These are phyloP conservation scores for Todus mexicanus DNA, from an alignment of 2,797 vertebrate genomes.

Conservation along the genomic window DNA sequence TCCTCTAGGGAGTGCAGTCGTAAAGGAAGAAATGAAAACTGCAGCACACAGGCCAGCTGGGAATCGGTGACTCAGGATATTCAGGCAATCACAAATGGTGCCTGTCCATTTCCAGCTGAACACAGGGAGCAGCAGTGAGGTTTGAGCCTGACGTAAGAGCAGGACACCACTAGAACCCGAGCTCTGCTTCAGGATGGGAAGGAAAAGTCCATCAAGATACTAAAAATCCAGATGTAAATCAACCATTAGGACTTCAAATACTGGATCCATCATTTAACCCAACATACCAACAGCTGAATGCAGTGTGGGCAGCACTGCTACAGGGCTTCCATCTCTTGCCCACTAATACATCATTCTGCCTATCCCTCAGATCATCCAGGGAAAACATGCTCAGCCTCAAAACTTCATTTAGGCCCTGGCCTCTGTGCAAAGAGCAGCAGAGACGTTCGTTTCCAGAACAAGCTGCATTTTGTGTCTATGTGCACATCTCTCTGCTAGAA, in stretches of 20 bases:
- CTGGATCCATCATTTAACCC: not conserved
- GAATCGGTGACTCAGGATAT: slow-evolving; percentile 58
- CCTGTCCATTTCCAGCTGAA: not conserved
- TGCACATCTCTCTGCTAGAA: not conserved
- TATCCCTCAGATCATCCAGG: not conserved
- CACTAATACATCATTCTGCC: not conserved
- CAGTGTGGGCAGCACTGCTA: not conserved
- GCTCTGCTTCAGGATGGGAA: not conserved
- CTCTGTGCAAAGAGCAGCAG: not conserved
- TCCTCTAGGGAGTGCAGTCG: slow-evolving; percentile 68
- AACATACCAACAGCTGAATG: not conserved
- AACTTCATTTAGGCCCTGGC: not conserved
- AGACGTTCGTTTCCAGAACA: not conserved
- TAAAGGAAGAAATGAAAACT: slow-evolving; percentile 41
- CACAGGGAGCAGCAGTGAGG: not conserved
- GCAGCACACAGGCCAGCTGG: slow-evolving; percentile 23
- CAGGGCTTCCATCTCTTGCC: not conserved
- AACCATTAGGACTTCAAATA: not conserved
- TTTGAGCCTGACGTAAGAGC: not conserved
- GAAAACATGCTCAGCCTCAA: not conserved
- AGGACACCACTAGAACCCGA: not conserved
- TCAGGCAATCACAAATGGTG: slow-evolving; percentile 24
- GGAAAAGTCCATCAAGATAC: not conserved
- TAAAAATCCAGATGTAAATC: not conserved
- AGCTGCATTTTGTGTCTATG: not conserved